Evolutionary conservation across 2,797 vertebrate species (phyloP), one percentile per base, ranked within the genome.

Genomic region (Scolopax bukidnonensis): DNA sequence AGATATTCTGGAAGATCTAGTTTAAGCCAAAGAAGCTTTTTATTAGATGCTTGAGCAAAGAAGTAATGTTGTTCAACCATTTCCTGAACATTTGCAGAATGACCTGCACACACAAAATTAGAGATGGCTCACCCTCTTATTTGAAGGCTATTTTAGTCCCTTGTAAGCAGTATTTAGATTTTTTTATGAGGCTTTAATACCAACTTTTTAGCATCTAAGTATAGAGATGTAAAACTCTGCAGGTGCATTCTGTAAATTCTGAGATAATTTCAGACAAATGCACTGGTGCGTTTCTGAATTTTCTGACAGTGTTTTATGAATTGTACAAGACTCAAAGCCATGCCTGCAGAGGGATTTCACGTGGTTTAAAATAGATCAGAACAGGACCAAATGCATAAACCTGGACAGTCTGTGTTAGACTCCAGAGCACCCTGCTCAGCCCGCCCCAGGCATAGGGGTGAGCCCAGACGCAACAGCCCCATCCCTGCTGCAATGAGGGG

Each of bases 31-130:
- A 65, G 41, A 60, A 92, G 12, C 28, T 47, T 76, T 84, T 85
- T 45, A 57, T 16, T 69, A 74, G 53, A 54, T 28, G 40, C 38
- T 65, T 36, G 9, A 83, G 59, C 75, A 90, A 89, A 60, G 76
- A 69, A 89, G 48, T 47, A n/a, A 70, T 51, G 40, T 70, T 74
- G 71, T 93, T 83, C 83, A 77, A 56, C n/a, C 64, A 70, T 51
- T 91, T 93, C 83, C 90, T 93, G 90, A 87, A 85, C 60, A 70
- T 77, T 65, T 43, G 59, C 71, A 77, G 87, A 69, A 59, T 11
- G 20, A 91, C 56, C 56, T 14, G 59, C 50, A 38, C 14, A n/a
- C 16, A 47, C 90, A 87, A 73, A 93, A 94, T 87, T 70, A 91
- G 47, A 93, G 67, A 43, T 9, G 20, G 79, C 19, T 70, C 84